These are phyloP conservation scores for Equus quagga DNA, from an alignment of 2,113 vertebrate genomes.

Conservation along the genomic window DNA sequence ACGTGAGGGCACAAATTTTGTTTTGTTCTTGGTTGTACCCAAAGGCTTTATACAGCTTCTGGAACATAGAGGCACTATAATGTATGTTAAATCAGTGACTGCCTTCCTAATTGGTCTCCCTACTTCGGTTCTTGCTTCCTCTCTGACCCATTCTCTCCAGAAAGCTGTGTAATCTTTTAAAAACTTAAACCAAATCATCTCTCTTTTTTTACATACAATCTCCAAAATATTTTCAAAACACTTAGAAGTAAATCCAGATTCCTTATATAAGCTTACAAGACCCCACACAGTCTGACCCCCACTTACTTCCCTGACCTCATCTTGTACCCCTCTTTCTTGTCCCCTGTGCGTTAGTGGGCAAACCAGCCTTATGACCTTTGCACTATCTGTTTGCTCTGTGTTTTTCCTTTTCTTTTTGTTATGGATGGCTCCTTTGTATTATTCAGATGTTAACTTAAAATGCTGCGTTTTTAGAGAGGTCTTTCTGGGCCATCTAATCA, in stretches of 20 bases:
- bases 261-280: neutral
- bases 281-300: neutral
- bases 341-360: neutral
- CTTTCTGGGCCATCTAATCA: neutral
- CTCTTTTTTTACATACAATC: neutral
- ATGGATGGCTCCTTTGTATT: neutral
- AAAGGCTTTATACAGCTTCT: neutral
- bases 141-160: neutral
- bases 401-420: neutral
- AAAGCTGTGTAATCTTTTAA: neutral
- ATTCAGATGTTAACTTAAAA: neutral
- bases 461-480: neutral
- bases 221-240: neutral
- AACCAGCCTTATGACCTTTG: too few relatives aligned
- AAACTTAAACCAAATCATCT: neutral
- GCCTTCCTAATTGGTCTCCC: neutral
- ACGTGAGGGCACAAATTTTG: neutral
- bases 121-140: neutral
- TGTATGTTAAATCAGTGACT: neutral
- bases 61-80: neutral
- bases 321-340: neutral
- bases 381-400: too few relatives aligned
- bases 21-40: neutral
- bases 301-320: neutral
- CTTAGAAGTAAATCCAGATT: neutral